Percentiles rank a stretch among this genome's conserved stretches.
Conservation (phyloP, 1,140 invertebrate genomes). For the Daktulosphaira vitifoliae region DNA sequence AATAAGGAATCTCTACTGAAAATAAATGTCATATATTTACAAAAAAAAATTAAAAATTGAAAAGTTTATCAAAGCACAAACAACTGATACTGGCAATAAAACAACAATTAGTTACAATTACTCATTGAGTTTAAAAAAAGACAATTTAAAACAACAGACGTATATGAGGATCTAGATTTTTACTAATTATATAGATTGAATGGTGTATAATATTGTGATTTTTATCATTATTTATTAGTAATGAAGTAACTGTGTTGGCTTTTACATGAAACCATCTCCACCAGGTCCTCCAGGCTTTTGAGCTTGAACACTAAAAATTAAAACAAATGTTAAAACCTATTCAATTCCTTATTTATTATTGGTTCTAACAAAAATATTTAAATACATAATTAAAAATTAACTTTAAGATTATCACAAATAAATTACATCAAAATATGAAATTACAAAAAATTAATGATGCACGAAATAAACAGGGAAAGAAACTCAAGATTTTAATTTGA, state of each 20-base stretch:
- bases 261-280: constrained; percentile 29
- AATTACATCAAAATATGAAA: too few species aligned
- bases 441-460: too few species aligned
- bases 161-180: constrained; percentile 1
- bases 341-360: too few species aligned
- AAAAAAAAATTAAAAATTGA: constrained; percentile 12
- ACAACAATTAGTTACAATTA: background rate
- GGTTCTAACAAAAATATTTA: too few species aligned
- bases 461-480: too few species aligned
- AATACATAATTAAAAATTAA: too few species aligned
- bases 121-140: background rate
- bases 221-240: constrained; percentile 16
- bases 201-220: constrained; percentile 5
- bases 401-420: too few species aligned
- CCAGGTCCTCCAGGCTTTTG: constrained; percentile 28
- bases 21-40: constrained; percentile 29
- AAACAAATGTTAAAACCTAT: constrained; percentile 1
- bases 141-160: background rate
- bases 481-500: too few species aligned
- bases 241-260: background rate
- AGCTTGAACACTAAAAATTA: constrained; percentile 23
- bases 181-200: constrained; percentile 5
- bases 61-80: constrained; percentile 3
- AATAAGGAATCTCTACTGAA: background rate
- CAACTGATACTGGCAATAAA: constrained; percentile 2